Conservation (phyloP, 2,888 invertebrate genomes). For the Masnerella sp. region DNA sequence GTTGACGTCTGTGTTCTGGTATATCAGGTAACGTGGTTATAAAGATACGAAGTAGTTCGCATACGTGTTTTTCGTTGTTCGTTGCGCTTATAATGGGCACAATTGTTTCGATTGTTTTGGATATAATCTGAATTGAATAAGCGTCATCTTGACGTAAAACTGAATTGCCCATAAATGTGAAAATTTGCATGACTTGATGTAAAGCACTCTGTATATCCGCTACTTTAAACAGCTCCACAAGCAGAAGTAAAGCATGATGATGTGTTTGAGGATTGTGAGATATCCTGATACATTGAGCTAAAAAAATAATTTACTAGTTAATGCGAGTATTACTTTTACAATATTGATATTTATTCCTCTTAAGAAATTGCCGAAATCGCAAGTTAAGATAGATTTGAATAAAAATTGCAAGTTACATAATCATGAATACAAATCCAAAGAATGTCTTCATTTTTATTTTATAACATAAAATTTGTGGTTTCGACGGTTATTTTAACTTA, state of each 20-base stretch:
- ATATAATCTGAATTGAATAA: constrained; percentile 96
- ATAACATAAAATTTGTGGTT: too few relatives aligned
- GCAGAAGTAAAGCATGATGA: constrained; percentile 91
- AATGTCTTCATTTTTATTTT: too few relatives aligned
- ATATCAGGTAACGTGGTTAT: constrained; percentile 94
- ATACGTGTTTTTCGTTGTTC: constrained; percentile 77
- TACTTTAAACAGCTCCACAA: constrained; percentile 81
- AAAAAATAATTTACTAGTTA: background rate
- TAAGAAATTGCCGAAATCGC: too few relatives aligned
- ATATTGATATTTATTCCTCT: too few relatives aligned
- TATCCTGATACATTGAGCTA: constrained; percentile 92
- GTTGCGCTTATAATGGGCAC: constrained; percentile 86
- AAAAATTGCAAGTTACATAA: too few relatives aligned
- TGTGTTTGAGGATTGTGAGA: constrained; percentile 97
- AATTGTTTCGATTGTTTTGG: constrained; percentile 92
- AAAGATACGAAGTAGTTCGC: constrained; percentile 90
- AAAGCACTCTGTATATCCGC: constrained; percentile 78
- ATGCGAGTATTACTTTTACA: too few relatives aligned
- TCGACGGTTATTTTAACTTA: too few relatives aligned
- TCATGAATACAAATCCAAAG: too few relatives aligned
- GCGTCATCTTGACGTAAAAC: constrained; percentile 95
- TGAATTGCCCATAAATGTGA: constrained; percentile 98
- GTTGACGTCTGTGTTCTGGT: constrained; percentile 92
- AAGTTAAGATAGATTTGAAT: too few relatives aligned
- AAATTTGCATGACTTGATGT: constrained; percentile 96